phyloP scores from a whole-genome alignment of 2,888 invertebrate species.

The Idaea dimidiata region DNA sequence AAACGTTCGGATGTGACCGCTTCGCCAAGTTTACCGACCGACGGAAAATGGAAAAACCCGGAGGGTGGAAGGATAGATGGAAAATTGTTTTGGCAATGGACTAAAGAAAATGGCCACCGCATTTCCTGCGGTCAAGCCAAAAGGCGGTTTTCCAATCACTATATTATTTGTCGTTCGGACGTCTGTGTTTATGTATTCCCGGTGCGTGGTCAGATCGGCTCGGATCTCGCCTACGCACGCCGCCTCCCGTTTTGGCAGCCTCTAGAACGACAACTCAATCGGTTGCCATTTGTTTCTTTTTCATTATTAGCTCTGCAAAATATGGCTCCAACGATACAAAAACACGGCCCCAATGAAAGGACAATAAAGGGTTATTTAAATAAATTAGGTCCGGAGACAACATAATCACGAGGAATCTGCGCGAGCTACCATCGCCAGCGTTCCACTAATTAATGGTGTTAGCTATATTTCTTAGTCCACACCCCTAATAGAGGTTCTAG shows the following conservation, averaged over 20 bases:
- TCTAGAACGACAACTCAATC: constrained; percentile 21
- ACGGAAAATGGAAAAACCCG: constrained; percentile 68
- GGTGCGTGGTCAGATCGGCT: constrained; percentile 48
- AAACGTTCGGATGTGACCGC: constrained; percentile 46
- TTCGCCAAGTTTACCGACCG: constrained; percentile 62
- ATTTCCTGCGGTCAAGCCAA: constrained; percentile 54
- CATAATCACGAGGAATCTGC: constrained; percentile 13
- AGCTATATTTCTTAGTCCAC: constrained; percentile 12
- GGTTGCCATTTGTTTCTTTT: constrained; percentile 12
- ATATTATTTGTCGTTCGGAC: constrained; percentile 46
- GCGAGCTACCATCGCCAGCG: constrained; percentile 17
- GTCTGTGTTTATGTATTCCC: constrained; percentile 53
- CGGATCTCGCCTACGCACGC: constrained; percentile 43
- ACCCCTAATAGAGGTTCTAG: constrained; percentile 11
- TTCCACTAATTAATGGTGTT: constrained; percentile 18
- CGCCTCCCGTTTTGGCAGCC: constrained; percentile 46
- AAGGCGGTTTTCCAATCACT: constrained; percentile 59
- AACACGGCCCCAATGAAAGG: not conserved
- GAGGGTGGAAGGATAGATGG: constrained; percentile 55
- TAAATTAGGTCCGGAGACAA: constrained; percentile 15
- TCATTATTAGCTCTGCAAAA: constrained; percentile 12
- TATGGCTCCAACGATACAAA: constrained; percentile 7
- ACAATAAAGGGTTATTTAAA: constrained; percentile 16
- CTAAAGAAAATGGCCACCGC: constrained; percentile 74
- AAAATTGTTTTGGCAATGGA: constrained; percentile 76